Evolutionary conservation across 2,888 invertebrate species (phyloP).

Genomic region (Parapristionchus giblindavisi): DNA sequence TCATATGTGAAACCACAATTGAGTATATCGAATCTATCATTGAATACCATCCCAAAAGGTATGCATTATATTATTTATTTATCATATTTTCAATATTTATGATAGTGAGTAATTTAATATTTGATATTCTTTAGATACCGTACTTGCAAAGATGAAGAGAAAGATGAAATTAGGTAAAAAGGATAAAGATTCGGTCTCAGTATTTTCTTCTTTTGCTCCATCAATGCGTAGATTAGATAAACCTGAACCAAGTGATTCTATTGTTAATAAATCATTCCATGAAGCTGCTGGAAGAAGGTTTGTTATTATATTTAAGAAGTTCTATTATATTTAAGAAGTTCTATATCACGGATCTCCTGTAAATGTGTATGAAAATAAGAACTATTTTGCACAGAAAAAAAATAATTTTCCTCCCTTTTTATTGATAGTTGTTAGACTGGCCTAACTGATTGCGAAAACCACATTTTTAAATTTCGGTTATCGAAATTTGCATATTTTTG

Average conservation of each 20-base stretch:
- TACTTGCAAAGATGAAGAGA: constrained; percentile 51
- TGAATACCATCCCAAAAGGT: constrained; percentile 58
- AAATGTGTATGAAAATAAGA: too few relatives aligned
- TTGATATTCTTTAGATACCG: constrained; percentile 19
- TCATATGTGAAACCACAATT: constrained; percentile 52
- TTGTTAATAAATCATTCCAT: constrained; percentile 8
- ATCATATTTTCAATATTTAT: not conserved
- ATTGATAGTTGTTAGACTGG: too few relatives aligned
- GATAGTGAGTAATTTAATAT: not conserved
- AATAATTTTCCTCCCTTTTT: too few relatives aligned
- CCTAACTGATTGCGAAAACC: too few relatives aligned
- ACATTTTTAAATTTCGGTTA: too few relatives aligned
- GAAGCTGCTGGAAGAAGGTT: not conserved
- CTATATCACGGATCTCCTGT: too few relatives aligned
- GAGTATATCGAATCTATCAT: constrained; percentile 56
- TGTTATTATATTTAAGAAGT: too few relatives aligned
- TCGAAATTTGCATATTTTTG: too few relatives aligned
- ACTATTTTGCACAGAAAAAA: too few relatives aligned
- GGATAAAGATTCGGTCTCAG: constrained; percentile 42
- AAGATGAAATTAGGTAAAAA: constrained; percentile 53
- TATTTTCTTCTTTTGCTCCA: constrained; percentile 31
- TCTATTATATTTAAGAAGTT: too few relatives aligned
- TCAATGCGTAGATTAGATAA: constrained; percentile 18
- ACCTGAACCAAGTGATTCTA: not conserved
- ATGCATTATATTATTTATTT: not conserved